Base-by-base conservation (phyloP, 2,797 vertebrate species). In the Gadopsis marmoratus region DNA sequence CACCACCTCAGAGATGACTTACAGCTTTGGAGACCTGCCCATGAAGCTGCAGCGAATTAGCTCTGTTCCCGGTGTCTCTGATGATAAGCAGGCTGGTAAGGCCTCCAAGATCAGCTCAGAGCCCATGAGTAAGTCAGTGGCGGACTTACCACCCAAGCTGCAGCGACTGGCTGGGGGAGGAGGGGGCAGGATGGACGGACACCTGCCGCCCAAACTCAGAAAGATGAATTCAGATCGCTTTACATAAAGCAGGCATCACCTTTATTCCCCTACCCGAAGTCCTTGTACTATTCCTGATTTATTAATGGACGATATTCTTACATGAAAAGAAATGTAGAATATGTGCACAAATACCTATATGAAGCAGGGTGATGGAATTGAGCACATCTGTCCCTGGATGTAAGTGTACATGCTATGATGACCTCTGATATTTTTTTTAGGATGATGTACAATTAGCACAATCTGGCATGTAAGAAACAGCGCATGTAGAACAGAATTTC, bases 211-310 rank as follows among this genome's bases (percentile, higher is more conserved):
- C 60, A 99, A 99, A 94, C 96, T 99, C 93, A 93, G 98, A 75
- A 99, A 99, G 93, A 99, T 99, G 98, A 99, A 99, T 92, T 99
- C 98, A 0, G 98, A 99, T 83, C 95, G 98, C 64, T 99, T 99
- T 84, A 99, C 98, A 93, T 99, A 99, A 90, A 94, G 94, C 78
- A 81, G 70, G 61, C 78, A 37, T 76, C 72, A 50, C 79, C 75
- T 84, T 86, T 84, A 61, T 78, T 72, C 35, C 80, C 79, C 79
- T 76, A 71, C 83, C 68, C 66, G 71, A 88, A 87, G 81, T 80
- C 84, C 86, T 92, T 91, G 88, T 93, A 89, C 86, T 86, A 87
- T 89, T 90, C 87, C 79, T 81, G 87, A 91, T 95, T 93, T 95
- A 93, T 91, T 92, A 93, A 93, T 81, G 86, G 91, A 95, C 93